Percentiles rank a stretch among this genome's conserved stretches.
Conservation (phyloP, 2,888 invertebrate species). For the Malthinus seriepunctatus region DNA sequence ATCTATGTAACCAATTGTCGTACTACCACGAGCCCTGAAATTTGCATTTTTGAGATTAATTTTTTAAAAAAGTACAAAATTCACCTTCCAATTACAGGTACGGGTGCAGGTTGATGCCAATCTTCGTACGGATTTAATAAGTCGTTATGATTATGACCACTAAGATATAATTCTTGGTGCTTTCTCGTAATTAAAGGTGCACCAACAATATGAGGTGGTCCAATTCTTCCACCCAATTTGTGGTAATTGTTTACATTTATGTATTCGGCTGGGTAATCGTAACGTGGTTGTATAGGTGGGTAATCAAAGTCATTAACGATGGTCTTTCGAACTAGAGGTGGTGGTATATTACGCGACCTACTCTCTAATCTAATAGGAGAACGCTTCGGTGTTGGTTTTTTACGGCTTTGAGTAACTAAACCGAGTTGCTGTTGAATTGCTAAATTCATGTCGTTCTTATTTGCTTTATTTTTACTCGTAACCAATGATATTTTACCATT, state of each 20-base stretch:
- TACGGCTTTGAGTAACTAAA: slow-evolving; percentile 36
- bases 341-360: slow-evolving; percentile 19
- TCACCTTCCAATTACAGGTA: too few species aligned
- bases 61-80: too few species aligned
- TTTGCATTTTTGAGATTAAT: background rate
- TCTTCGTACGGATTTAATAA: background rate
- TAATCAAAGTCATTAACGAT: slow-evolving; percentile 44
- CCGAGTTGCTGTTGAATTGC: slow-evolving; percentile 52
- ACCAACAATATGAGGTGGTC: background rate
- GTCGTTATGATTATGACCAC: background rate
- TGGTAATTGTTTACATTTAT: background rate
- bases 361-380: slow-evolving; percentile 14
- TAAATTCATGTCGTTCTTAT: slow-evolving; percentile 44
- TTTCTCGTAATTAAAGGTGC: background rate
- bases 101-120: too few species aligned
- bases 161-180: background rate
- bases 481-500: slow-evolving; percentile 60
- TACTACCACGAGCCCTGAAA: background rate
- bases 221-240: background rate
- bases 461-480: slow-evolving; percentile 53
- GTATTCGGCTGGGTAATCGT: slow-evolving; percentile 2
- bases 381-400: slow-evolving; percentile 29
- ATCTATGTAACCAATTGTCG: slow-evolving; percentile 43
- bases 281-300: slow-evolving; percentile 23
- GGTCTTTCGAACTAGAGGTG: slow-evolving; percentile 42